Evolutionary conservation across 2,888 invertebrate genomes (phyloP).

Genomic region (Idaea dimidiata): DNA sequence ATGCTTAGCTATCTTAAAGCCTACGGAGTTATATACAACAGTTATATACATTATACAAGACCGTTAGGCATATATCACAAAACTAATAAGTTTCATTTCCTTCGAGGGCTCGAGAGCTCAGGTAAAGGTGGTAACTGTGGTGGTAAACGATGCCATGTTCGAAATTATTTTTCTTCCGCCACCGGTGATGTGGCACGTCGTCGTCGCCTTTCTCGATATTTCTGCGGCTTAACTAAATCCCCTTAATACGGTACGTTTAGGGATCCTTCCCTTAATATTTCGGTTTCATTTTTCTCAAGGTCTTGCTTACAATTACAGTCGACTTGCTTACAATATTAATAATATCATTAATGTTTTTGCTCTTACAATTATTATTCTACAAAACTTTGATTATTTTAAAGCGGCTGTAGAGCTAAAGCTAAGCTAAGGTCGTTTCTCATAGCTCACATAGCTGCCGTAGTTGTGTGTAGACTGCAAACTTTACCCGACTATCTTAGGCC

Average conservation of each 20-base stretch:
- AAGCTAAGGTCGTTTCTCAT: no score
- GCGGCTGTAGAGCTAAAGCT: no score
- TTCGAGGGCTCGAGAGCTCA: not conserved
- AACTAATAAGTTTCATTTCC: not conserved
- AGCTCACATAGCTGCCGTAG: no score
- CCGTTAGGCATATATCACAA: not conserved
- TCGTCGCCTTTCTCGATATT: slow-evolving; percentile 40
- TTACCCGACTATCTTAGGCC: no score
- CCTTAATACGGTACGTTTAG: slow-evolving; percentile 38
- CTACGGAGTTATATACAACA: no score
- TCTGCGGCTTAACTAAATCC: slow-evolving; percentile 58
- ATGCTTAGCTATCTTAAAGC: not conserved
- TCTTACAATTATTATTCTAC: not conserved
- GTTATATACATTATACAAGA: not conserved
- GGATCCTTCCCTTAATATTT: slow-evolving; percentile 2
- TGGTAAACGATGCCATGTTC: slow-evolving; percentile 2
- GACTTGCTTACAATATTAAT: not conserved
- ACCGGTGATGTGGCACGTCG: slow-evolving; percentile 22
- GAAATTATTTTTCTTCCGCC: not conserved
- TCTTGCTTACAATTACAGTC: not conserved
- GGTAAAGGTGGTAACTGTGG: slow-evolving; percentile 5
- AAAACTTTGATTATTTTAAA: not conserved
- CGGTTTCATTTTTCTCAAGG: slow-evolving; percentile 40
- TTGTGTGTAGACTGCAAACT: no score
- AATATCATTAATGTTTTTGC: no score